Percentiles rank a stretch among this genome's conserved stretches.
Evolutionary conservation across 2,888 invertebrate genomes (phyloP).

Genomic region (Amblyteles armatorius): DNA sequence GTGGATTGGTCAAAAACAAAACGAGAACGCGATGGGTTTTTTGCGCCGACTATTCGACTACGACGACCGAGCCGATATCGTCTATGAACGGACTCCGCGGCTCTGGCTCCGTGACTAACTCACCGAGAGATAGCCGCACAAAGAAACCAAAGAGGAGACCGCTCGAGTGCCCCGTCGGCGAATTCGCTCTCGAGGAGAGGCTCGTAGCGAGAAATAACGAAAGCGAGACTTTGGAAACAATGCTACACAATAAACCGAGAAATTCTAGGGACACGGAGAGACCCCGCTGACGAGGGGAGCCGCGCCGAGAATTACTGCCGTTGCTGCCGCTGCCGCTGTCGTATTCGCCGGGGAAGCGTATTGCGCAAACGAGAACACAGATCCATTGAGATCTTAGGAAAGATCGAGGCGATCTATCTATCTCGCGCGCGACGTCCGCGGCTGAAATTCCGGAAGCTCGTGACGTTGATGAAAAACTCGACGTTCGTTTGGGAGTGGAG

Average conservation of each 20-base stretch:
- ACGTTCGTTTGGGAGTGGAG: slow-evolving; percentile 7
- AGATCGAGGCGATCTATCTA: slow-evolving; percentile 50
- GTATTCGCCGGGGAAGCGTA: slow-evolving; percentile 17
- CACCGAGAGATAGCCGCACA: slow-evolving; percentile 37
- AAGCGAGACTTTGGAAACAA: slow-evolving; percentile 48
- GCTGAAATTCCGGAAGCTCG: slow-evolving; percentile 59
- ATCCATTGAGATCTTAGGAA: slow-evolving; percentile 51
- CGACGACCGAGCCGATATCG: not conserved
- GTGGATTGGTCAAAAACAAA: not conserved
- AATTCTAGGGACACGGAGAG: slow-evolving; percentile 45
- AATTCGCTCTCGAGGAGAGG: slow-evolving; percentile 35
- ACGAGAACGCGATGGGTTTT: slow-evolving; percentile 16
- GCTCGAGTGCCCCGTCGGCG: slow-evolving; percentile 18
- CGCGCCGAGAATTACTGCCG: slow-evolving; percentile 3
- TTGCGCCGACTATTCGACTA: slow-evolving; percentile 40
- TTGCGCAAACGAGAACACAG: slow-evolving; percentile 33
- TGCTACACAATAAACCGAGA: slow-evolving; percentile 47
- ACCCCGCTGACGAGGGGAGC: slow-evolving; percentile 1
- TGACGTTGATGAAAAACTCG: slow-evolving; percentile 54
- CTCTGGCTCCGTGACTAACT: slow-evolving; percentile 43
- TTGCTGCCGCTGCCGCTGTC: not conserved
- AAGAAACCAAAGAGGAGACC: slow-evolving; percentile 38
- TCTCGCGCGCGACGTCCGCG: slow-evolving; percentile 48
- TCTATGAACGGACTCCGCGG: slow-evolving; percentile 15
- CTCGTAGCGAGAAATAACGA: slow-evolving; percentile 31